Percentiles rank a stretch among this genome's conserved stretches.
Evolutionary conservation across 2,113 vertebrate species (phyloP).

Genomic region (Eonycteris spelaea): DNA sequence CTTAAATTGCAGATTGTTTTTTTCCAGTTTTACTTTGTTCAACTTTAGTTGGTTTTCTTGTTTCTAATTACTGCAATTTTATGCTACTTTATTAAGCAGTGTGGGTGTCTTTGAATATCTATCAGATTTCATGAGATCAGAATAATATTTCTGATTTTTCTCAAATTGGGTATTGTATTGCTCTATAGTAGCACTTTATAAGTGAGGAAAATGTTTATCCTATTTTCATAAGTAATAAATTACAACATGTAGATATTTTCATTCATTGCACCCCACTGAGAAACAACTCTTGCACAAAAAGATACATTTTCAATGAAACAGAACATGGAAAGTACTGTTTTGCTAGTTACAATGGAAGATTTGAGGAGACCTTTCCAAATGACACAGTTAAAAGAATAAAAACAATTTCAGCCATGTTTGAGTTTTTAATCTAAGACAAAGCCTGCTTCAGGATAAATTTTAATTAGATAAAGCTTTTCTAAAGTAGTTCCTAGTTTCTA

Average conservation of each 20-base stretch:
- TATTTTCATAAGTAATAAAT: slow-evolving; percentile 12
- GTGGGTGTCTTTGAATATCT: background rate
- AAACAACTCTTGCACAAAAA: slow-evolving; percentile 34
- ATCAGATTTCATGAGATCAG: background rate
- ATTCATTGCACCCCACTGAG: background rate
- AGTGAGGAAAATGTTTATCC: slow-evolving; percentile 2
- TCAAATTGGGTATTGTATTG: background rate
- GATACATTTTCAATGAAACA: slow-evolving; percentile 24
- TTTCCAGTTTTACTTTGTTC: slow-evolving; percentile 36
- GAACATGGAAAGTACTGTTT: slow-evolving; percentile 36
- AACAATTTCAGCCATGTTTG: slow-evolving; percentile 29
- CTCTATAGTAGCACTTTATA: background rate
- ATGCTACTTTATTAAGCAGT: slow-evolving; percentile 35
- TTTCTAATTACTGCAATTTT: slow-evolving; percentile 29
- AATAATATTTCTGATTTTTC: background rate
- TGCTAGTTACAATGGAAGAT: background rate
- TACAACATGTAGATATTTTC: background rate
- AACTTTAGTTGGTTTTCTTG: slow-evolving; percentile 2
- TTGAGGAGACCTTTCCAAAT: slow-evolving; percentile 2
- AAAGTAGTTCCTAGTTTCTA: background rate
- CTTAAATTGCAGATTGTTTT: background rate
- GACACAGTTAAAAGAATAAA: slow-evolving; percentile 31
- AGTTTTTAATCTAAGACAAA: slow-evolving; percentile 42
- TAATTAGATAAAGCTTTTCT: slow-evolving; percentile 18
- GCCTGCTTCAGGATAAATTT: slow-evolving; percentile 19